Evolutionary conservation across 2,888 invertebrate genomes (phyloP).

Genomic region (Esperia sulphurella): DNA sequence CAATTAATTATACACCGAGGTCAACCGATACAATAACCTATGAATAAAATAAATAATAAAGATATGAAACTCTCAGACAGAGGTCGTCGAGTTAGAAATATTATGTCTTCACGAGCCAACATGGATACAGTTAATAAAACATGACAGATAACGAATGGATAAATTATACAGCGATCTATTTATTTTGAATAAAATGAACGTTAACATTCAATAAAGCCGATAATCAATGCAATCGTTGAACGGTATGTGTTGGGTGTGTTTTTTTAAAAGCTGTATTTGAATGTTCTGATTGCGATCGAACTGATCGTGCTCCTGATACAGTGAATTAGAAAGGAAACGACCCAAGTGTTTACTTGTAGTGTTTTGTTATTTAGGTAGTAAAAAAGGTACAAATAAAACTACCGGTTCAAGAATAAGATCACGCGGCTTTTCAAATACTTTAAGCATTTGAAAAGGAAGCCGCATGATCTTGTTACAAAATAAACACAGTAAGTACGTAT

Average conservation of each 20-base stretch:
- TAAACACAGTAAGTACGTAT: constrained; percentile 21
- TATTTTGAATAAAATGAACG: constrained; percentile 51
- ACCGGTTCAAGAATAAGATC: too few species aligned
- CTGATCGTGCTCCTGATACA: neutral
- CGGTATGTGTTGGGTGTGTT: constrained; percentile 29
- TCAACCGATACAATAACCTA: constrained; percentile 8
- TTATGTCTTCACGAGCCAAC: constrained; percentile 27
- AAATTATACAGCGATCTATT: constrained; percentile 39
- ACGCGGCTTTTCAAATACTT: too few species aligned
- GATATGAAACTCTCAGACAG: constrained; percentile 16
- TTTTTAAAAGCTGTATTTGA: neutral
- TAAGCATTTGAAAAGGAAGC: too few species aligned
- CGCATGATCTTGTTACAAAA: too few species aligned
- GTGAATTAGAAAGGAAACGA: neutral
- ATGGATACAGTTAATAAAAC: constrained; percentile 30
- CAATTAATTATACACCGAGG: constrained; percentile 3
- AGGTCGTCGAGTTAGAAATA: constrained; percentile 17
- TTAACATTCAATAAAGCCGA: constrained; percentile 54
- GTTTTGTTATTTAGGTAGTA: neutral
- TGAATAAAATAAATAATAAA: constrained; percentile 20
- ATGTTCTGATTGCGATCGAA: neutral
- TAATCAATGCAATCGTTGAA: constrained; percentile 45
- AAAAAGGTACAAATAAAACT: too few species aligned
- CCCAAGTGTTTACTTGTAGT: too few species aligned
- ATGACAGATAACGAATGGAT: constrained; percentile 35